Evolutionary conservation across 2,113 vertebrate genomes (phyloP).

Genomic region (Lontra canadensis): DNA sequence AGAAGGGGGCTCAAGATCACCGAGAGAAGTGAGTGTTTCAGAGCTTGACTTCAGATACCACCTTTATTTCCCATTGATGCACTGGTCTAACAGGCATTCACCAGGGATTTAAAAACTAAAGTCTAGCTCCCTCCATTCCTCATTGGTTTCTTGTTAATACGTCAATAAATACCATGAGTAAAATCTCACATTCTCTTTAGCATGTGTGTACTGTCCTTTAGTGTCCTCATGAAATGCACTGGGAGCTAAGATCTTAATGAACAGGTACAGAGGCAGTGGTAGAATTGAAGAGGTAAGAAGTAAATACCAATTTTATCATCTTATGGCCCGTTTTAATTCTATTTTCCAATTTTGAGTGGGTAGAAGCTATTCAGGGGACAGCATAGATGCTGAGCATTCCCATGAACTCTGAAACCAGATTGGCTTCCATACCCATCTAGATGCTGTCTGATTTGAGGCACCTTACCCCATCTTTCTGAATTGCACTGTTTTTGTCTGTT

Average conservation of each 20-base stretch:
- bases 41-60: not conserved
- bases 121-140: not conserved
- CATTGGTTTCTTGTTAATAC: not conserved
- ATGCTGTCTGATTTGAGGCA: not conserved
- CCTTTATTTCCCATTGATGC: not conserved
- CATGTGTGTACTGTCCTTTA: too few relatives aligned
- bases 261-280: not conserved
- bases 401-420: not conserved
- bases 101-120: not conserved
- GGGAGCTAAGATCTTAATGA: not conserved
- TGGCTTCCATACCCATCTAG: not conserved
- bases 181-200: not conserved
- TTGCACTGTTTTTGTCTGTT: not conserved
- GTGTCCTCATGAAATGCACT: not conserved
- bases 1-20: constrained; percentile 93
- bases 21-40: constrained; percentile 92
- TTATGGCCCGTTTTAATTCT: not conserved
- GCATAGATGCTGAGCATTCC: not conserved
- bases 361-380: not conserved
- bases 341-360: not conserved
- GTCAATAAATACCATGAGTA: not conserved
- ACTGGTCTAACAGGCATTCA: not conserved
- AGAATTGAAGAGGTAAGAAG: not conserved
- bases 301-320: not conserved
- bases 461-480: not conserved